These are phyloP conservation scores for Phasianus colchicus DNA, from an alignment of 2,113 vertebrate genomes.

Conservation along the genomic window DNA sequence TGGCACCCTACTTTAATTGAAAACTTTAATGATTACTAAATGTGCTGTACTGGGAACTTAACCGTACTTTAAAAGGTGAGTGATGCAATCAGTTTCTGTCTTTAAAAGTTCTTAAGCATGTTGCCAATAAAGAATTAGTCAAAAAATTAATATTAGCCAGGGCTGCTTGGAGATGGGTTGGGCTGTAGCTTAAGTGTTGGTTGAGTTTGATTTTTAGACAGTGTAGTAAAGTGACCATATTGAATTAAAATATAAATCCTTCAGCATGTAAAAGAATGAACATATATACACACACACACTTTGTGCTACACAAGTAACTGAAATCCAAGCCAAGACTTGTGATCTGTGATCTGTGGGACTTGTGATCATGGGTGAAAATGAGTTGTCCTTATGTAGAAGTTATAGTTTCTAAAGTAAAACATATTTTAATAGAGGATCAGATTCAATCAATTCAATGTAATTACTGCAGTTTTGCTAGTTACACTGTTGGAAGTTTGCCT, in stretches of 20 bases:
- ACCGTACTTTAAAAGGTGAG: neutral
- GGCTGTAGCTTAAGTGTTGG: neutral
- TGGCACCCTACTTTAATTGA: slow-evolving; percentile 20
- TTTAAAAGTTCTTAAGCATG: neutral
- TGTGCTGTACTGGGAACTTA: neutral
- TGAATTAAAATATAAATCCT: neutral
- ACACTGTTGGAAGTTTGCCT: neutral
- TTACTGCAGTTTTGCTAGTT: neutral
- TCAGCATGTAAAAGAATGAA: neutral
- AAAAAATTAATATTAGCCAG: slow-evolving; percentile 27
- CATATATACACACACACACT: neutral
- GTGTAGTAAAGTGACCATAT: neutral
- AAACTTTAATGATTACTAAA: slow-evolving; percentile 27
- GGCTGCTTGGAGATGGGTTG: neutral
- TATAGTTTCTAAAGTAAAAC: neutral
- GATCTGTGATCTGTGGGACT: neutral
- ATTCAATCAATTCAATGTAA: neutral
- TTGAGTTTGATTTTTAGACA: neutral
- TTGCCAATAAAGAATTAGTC: slow-evolving; percentile 28
- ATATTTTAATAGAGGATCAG: neutral
- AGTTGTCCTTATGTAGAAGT: neutral
- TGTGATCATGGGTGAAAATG: neutral
- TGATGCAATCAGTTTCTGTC: slow-evolving; percentile 1
- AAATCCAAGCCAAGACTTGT: neutral
- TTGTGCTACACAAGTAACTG: neutral